Conservation (phyloP, 2,797 vertebrate species). For the Morus bassanus region DNA sequence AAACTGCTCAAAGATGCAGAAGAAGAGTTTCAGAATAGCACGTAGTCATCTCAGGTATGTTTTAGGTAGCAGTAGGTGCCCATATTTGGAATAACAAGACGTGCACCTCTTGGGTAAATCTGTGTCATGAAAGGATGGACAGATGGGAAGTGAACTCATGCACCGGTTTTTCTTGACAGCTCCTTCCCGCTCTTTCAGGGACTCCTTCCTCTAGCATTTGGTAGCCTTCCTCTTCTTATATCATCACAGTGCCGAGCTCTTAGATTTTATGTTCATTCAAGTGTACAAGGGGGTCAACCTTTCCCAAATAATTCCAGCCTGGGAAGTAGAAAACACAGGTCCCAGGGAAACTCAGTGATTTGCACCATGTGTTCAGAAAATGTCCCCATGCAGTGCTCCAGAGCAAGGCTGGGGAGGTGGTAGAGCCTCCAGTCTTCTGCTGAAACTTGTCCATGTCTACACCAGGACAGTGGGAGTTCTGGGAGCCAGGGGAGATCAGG, state of each 20-base stretch:
- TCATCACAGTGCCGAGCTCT: background rate
- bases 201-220: background rate
- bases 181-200: background rate
- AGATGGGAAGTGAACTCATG: background rate
- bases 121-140: background rate
- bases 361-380: background rate
- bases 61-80: background rate
- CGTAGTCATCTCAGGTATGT: background rate
- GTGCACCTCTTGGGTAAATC: background rate
- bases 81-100: background rate
- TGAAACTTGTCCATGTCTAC: background rate
- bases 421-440: background rate
- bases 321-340: background rate
- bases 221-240: background rate
- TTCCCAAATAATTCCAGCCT: background rate
- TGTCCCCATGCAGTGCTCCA: fast-evolving
- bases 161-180: background rate
- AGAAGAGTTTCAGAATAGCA: background rate
- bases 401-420: background rate
- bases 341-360: background rate
- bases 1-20: background rate
- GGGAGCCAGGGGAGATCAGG: background rate
- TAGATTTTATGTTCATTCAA: background rate
- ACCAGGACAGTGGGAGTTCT: background rate
- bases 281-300: background rate